These are phyloP conservation scores for Albula glossodonta DNA, from an alignment of 2,113 vertebrate genomes.

Conservation along the genomic window DNA sequence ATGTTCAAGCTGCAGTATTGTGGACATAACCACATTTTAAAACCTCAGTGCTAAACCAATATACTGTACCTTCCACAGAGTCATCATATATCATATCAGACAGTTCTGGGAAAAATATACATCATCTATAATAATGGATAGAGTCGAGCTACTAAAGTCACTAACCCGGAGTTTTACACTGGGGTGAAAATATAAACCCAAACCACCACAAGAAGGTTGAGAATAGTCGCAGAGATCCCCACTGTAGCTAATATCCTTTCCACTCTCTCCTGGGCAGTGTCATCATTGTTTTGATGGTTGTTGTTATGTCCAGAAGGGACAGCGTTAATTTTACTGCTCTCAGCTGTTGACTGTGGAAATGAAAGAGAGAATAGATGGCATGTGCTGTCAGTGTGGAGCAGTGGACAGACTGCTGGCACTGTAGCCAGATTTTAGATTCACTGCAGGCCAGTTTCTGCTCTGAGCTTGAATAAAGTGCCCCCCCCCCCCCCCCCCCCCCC, in stretches of 20 bases:
- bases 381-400: not conserved
- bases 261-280: not conserved
- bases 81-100: no score
- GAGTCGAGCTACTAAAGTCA: not conserved
- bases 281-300: not conserved
- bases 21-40: no score
- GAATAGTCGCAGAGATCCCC: conserved; percentile 18
- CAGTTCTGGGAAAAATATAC: no score
- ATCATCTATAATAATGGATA: no score
- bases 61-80: no score
- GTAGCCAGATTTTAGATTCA: not conserved
- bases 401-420: not conserved
- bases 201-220: conserved; percentile 35
- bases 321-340: not conserved
- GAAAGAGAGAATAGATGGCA: no score
- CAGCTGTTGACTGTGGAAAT: not conserved
- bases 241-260: not conserved
- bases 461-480: not conserved
- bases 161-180: not conserved
- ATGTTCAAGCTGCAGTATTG: no score
- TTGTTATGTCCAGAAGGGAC: not conserved
- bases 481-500: no score
- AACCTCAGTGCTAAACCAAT: no score
- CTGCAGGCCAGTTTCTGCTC: not conserved
- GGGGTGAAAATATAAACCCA: conserved; percentile 31